Conservation (phyloP, 2,797 vertebrate genomes). For the Percopsis omiscomaycus region DNA sequence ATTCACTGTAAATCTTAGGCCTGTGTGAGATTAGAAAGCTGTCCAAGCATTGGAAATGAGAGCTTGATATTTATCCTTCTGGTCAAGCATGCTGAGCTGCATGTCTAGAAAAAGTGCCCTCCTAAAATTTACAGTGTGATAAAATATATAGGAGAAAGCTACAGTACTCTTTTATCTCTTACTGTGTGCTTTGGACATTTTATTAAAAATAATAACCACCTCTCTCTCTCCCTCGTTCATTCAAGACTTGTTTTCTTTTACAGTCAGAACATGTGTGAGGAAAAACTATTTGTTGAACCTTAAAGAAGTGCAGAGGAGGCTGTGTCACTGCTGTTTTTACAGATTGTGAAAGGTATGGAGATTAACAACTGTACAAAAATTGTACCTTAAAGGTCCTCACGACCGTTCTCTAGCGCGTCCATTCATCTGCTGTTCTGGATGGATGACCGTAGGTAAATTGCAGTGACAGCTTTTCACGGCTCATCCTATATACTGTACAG, state of each 20-base stretch:
- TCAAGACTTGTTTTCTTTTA: too few species aligned
- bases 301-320: constrained; percentile 22
- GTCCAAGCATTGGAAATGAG: constrained; percentile 55
- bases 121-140: constrained; percentile 53
- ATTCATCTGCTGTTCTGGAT: constrained; percentile 41
- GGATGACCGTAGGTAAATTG: constrained; percentile 33
- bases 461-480: constrained; percentile 14
- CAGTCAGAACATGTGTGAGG: too few species aligned
- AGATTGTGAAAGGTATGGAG: too few species aligned
- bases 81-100: constrained; percentile 40
- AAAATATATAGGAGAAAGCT: constrained; percentile 28
- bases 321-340: constrained; percentile 29
- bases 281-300: too few species aligned
- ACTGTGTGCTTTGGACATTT: too few species aligned
- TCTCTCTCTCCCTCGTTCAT: too few species aligned
- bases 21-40: constrained; percentile 60
- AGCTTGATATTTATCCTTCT: constrained; percentile 51
- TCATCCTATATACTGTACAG: not conserved
- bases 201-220: too few species aligned
- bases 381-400: constrained; percentile 48
- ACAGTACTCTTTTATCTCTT: too few species aligned
- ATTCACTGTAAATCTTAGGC: constrained; percentile 44
- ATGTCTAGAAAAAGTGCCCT: not conserved
- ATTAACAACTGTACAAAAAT: constrained; percentile 23
- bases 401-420: constrained; percentile 12